Evolutionary conservation across 1,140 invertebrate genomes (phyloP).

Genomic region (Ostrea edulis): DNA sequence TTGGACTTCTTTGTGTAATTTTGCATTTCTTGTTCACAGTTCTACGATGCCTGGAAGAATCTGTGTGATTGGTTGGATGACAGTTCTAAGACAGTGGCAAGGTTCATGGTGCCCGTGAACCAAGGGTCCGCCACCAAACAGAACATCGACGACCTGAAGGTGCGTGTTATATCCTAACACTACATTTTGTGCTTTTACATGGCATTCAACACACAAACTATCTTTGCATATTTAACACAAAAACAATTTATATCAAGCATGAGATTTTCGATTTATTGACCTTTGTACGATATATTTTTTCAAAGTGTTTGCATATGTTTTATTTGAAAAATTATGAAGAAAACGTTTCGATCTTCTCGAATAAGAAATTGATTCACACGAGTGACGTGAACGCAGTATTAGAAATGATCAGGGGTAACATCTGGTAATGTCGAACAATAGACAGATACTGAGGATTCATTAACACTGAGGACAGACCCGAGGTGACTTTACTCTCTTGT

Average conservation of each 20-base stretch:
- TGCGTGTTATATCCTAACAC: conserved; percentile 41
- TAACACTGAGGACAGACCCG: neutral
- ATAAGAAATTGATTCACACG: neutral
- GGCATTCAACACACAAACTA: too few relatives aligned
- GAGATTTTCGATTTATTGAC: neutral
- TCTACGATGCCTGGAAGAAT: conserved; percentile 91
- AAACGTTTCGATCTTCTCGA: neutral
- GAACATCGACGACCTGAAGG: conserved; percentile 78
- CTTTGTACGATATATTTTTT: neutral
- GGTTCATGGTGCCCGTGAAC: conserved; percentile 65
- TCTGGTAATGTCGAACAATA: neutral
- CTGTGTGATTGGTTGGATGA: conserved; percentile 92
- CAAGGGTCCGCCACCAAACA: conserved; percentile 70
- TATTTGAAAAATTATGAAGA: neutral
- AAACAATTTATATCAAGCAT: too few relatives aligned
- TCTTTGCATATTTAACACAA: too few relatives aligned
- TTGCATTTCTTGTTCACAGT: conserved; percentile 78
- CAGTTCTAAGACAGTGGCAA: conserved; percentile 89
- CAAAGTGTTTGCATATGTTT: neutral
- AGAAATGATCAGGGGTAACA: neutral
- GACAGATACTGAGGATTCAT: neutral
- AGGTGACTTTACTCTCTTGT: neutral
- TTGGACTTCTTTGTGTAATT: neutral
- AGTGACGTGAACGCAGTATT: neutral
- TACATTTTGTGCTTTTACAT: neutral